Evolutionary conservation across 2,797 vertebrate species (phyloP).

Genomic region (Protonibea diacanthus): DNA sequence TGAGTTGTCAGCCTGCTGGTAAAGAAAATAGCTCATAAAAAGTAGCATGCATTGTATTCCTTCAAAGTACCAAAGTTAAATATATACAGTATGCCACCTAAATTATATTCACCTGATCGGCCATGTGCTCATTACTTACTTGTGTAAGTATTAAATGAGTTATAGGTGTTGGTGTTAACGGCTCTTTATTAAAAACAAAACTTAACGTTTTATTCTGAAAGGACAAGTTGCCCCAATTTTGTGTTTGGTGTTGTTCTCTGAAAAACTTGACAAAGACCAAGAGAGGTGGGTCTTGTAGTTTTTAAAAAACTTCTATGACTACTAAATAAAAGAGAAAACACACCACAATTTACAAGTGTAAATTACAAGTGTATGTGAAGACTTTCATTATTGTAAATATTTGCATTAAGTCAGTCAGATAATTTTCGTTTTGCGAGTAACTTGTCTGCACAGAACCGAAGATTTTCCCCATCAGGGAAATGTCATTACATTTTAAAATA

Average conservation of each 20-base stretch:
- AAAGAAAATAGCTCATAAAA: not conserved
- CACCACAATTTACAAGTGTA: not conserved
- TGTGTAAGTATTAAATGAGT: too few relatives aligned
- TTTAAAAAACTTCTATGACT: not conserved
- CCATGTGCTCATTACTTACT: not conserved
- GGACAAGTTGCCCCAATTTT: not conserved
- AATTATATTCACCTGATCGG: too few relatives aligned
- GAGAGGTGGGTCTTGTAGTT: constrained; percentile 23
- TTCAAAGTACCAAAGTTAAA: not conserved
- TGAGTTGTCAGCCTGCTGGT: not conserved
- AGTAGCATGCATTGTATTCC: not conserved
- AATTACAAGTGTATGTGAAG: too few relatives aligned
- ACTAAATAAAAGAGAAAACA: not conserved
- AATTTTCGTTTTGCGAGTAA: constrained; percentile 29
- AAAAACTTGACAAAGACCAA: not conserved
- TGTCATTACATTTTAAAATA: not conserved
- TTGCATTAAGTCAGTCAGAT: not conserved
- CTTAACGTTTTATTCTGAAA: constrained; percentile 39
- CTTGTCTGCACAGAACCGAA: constrained; percentile 33
- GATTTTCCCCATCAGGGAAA: not conserved
- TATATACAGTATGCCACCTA: not conserved
- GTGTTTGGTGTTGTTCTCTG: not conserved
- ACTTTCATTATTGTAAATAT: constrained; percentile 17
- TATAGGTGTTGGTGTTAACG: too few relatives aligned
- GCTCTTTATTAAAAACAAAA: too few relatives aligned